These are phyloP conservation scores for Hippocampus guttulatus DNA, from an alignment of 2,113 vertebrate genomes.

Conservation along the genomic window DNA sequence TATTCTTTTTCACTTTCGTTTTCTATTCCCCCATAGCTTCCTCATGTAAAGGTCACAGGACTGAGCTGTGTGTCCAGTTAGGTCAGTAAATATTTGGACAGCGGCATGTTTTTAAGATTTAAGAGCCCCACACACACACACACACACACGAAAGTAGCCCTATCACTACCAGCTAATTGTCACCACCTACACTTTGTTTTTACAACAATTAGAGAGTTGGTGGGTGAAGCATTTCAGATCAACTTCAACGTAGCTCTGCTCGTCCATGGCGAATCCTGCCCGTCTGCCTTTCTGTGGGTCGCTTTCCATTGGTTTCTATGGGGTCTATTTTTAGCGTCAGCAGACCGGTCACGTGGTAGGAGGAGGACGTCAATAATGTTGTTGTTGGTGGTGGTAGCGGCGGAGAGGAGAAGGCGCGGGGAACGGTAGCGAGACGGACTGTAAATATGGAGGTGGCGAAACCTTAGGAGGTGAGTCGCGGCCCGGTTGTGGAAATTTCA, in stretches of 20 bases:
- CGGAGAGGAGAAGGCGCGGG: slow-evolving; percentile 6
- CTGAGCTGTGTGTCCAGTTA: too few relatives aligned
- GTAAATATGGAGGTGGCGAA: slow-evolving; percentile 60
- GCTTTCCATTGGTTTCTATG: slow-evolving; percentile 44
- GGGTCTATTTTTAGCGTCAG: slow-evolving; percentile 62
- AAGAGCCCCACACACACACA: too few relatives aligned
- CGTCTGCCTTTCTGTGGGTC: slow-evolving; percentile 23
- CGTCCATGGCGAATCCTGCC: neutral
- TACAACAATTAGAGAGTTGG: neutral
- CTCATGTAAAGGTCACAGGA: neutral
- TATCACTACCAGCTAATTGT: neutral
- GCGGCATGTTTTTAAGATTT: neutral
- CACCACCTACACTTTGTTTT: neutral
- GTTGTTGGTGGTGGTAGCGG: slow-evolving; percentile 54
- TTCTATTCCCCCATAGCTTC: neutral
- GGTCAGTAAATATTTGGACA: too few relatives aligned
- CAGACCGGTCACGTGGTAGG: slow-evolving; percentile 68
- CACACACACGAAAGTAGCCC: too few relatives aligned
- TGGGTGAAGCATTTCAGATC: neutral
- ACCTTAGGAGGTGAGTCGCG: slow-evolving; percentile 32
- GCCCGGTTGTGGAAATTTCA: slow-evolving; percentile 2
- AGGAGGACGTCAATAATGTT: slow-evolving; percentile 66
- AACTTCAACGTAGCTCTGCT: neutral
- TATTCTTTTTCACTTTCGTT: neutral
- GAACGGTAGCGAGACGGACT: slow-evolving; percentile 21